Conservation (phyloP, 1,140 invertebrate genomes). For the Pogonomyrmex barbatus region DNA sequence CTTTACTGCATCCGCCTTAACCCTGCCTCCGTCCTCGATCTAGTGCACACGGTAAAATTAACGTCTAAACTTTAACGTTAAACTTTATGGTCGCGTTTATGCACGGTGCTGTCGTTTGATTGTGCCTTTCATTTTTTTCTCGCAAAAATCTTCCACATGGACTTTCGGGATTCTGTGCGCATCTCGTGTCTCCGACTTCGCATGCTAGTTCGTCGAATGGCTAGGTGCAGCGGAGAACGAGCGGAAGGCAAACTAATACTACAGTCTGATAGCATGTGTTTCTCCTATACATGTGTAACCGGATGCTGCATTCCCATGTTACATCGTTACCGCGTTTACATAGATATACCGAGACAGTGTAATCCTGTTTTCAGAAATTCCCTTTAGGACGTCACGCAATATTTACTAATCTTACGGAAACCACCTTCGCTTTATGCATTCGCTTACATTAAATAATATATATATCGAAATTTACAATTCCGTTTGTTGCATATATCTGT, state of each 20-base stretch:
- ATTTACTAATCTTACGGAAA: conserved; percentile 4
- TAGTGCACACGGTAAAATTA: conserved; percentile 40
- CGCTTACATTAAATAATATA: not conserved
- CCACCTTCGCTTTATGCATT: not conserved
- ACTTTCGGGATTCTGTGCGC: conserved; percentile 30
- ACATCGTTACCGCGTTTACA: not conserved
- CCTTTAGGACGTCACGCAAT: not conserved
- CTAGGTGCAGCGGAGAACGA: conserved; percentile 11
- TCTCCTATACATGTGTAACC: not conserved
- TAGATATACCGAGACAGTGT: not conserved
- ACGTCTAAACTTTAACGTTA: conserved; percentile 42
- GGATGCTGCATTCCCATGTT: not conserved
- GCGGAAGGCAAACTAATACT: conserved; percentile 17
- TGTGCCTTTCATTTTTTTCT: not conserved
- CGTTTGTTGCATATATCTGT: not conserved
- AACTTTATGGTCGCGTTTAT: conserved; percentile 44
- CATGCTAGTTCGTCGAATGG: not conserved
- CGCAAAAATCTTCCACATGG: not conserved
- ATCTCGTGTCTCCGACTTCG: not conserved
- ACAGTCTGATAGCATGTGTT: conserved; percentile 21
- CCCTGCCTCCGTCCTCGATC: conserved; percentile 13
- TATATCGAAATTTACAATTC: not conserved
- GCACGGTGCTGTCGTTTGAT: conserved; percentile 29
- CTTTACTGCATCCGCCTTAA: conserved; percentile 30
- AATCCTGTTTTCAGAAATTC: conserved; percentile 21